Conservation (phyloP, 2,888 invertebrate genomes). For the Coenonympha glycerion region DNA sequence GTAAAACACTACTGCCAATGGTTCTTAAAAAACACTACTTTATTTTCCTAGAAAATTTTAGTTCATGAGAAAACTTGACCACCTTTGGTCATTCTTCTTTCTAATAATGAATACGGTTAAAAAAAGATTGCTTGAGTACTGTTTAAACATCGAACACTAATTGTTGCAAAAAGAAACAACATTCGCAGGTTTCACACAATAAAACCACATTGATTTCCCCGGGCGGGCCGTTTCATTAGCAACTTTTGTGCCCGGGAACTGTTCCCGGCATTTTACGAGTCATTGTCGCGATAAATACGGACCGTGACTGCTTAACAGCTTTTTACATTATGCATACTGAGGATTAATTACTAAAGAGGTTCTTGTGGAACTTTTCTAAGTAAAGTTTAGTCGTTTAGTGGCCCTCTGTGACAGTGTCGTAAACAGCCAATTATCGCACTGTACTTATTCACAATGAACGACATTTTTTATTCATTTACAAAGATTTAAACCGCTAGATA, state of each 20-base stretch:
- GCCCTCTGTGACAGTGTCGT: no score
- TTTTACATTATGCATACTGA: not conserved
- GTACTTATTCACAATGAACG: no score
- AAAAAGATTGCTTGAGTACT: not conserved
- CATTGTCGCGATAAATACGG: conserved; percentile 45
- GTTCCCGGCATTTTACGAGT: conserved; percentile 37
- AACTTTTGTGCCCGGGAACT: conserved; percentile 27
- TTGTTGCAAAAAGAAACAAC: conserved; percentile 11
- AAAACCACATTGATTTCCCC: conserved; percentile 59
- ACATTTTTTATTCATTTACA: no score
- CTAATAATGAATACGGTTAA: no score
- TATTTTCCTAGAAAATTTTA: no score
- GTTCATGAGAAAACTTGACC: no score
- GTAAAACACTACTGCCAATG: no score
- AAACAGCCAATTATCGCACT: no score
- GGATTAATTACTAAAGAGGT: not conserved
- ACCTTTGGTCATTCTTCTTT: no score
- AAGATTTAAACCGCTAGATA: no score
- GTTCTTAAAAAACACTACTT: no score
- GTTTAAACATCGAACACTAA: conserved; percentile 10
- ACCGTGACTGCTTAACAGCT: conserved; percentile 25
- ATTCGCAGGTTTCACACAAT: conserved; percentile 44
- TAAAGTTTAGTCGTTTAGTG: no score
- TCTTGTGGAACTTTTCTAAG: not conserved
- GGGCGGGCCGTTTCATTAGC: conserved; percentile 53